Evolutionary conservation across 37 sponge, comb jelly and placozoan species (phyloP).

Genomic region (Axinella damicornis): DNA sequence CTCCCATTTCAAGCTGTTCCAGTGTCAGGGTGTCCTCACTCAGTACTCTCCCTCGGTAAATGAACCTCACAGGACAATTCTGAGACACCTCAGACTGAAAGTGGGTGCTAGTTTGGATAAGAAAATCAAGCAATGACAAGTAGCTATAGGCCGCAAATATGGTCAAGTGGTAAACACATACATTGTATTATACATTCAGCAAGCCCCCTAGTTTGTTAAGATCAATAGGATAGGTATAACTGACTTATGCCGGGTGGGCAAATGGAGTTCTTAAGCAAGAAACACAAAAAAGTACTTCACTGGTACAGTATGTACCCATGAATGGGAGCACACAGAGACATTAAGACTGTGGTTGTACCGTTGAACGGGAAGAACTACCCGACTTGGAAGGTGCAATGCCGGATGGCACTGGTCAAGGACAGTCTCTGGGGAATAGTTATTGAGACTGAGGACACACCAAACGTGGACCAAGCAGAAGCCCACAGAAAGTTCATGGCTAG

Average conservation of each 20-base stretch:
- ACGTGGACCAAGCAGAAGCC: not conserved
- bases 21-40: conserved; percentile 41
- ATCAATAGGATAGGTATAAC: no score
- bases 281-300: no score
- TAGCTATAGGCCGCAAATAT: no score
- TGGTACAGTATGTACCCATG: no score
- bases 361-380: not conserved
- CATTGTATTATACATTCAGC: no score
- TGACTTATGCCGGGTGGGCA: no score
- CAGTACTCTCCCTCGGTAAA: conserved; percentile 57
- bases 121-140: not conserved
- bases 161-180: no score
- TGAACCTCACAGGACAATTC: conserved; percentile 54
- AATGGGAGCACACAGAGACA: no score
- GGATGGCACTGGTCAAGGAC: conserved; percentile 10
- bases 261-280: no score
- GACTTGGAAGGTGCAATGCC: conserved; percentile 14
- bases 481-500: not conserved
- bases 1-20: conserved; percentile 5
- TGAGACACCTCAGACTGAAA: conserved; percentile 36
- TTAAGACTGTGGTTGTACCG: not conserved
- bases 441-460: not conserved
- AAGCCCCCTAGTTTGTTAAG: no score
- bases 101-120: conserved; percentile 21
- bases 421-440: conserved; percentile 2